Base-by-base conservation (phyloP, 2,113 vertebrate genomes). In the Pachycephala philippinensis region DNA sequence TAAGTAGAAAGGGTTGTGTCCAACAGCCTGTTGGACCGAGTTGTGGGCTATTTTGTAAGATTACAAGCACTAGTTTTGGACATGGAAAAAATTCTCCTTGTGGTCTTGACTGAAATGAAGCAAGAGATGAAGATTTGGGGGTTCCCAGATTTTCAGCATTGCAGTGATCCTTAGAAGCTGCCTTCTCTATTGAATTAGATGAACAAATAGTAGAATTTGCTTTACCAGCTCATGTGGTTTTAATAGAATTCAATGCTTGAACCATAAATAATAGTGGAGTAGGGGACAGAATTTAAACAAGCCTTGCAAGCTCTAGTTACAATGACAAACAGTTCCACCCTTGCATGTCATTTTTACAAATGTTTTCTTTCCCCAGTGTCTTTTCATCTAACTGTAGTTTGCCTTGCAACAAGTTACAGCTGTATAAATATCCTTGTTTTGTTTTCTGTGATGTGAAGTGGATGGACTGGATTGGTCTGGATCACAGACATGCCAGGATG, bases 351-450 rank as follows among this genome's bases (percentile, higher is more conserved):
- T 96, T 97, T 97, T 96, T 92, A 97, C 97, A 96, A 87, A 88
- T 95, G 90, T 76, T 96, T 95, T 94, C 87, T 88, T 94, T 94
- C 93, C 82, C 79, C 64, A 64, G 87, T 96, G 94, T 97, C 90
- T 97, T 97, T 97, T 96, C 94, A 97, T 97, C 97, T 92, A 96
- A 96, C 95, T 94, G 74, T 97, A 96, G 95, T 97, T 97, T 96
- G 76, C 94, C 91, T 93, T 49, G 83, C 71, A 96, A 97, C 93
- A 95, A 93, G 93, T 96, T 91, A 83, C 97, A 97, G 97, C 97
- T 98, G 97, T 98, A 96, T 96, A 97, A 98, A 98, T 97, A 97
- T 93, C 93, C 61, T 86, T 90, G 95, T 95, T 96, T 96, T 97
- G 95, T 95, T 95, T 97, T 95, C 94, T 83, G 80, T 95, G 95